Base-by-base conservation (phyloP, 2,888 invertebrate species). In the Meiosimyza decipiens region DNA sequence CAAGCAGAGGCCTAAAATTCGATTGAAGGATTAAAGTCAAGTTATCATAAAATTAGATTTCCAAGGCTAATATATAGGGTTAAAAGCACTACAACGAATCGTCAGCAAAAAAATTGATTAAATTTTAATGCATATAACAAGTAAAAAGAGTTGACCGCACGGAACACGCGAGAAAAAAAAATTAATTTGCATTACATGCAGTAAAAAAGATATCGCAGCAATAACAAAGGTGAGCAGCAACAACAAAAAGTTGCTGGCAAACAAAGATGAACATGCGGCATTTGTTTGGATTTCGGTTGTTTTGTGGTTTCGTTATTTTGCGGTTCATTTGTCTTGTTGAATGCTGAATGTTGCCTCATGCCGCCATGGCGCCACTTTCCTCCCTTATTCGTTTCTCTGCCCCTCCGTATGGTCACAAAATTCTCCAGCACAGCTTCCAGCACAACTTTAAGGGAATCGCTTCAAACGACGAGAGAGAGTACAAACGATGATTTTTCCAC, bases 231-330 rank as follows among this genome's bases (percentile, higher is more conserved):
- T 16, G 40, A 47, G 13, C 18, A 16, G 9, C 40, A 33, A 28
- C 71, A 28, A 55, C 63, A 70, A 72, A 66, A 73, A 74, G 71
- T 71, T 59, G 16, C 62, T 18, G 74, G 74, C 70, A 70, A 75
- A 72, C 73, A 65, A 66, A 73, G 64, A 68, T 52, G 52, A 28
- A 66, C 33, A 52, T 52, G n/a, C 16, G 52, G 16, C 33, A 47
- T 47, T 55, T 54, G 70, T 70, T 70, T 70, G 70, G 62, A 62
- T 70, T 63, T 70, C 70, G 63, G 70, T 54, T 70, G 63, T 63
- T 54, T 63, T 63, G 70, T 15, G 70, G 70, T 47, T 68, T 22
- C 28, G 62, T 69, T 60, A 50, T 62, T 60, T 60, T 69, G 69
- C 62, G 69, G 69, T 62, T 69, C 69, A 69, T 62, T 69, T 70